Evolutionary conservation across 92 coral and sea anemone species (phyloP).

Genomic region (Porites divaricata): DNA sequence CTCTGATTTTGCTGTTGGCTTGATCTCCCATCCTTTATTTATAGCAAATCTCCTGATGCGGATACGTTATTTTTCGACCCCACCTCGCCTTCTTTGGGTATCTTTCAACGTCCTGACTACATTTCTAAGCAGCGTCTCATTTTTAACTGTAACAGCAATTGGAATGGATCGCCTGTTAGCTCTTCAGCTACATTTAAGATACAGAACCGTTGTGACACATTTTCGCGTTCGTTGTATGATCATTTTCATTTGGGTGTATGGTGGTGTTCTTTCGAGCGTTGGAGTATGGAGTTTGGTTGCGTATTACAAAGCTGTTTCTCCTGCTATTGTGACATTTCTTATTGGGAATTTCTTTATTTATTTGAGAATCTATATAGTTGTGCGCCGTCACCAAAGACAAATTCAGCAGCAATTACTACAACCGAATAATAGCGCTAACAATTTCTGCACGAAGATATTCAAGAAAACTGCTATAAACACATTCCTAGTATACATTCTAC

Average conservation of each 20-base stretch:
- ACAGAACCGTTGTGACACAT: neutral
- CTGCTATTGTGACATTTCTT: neutral
- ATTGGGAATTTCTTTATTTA: neutral
- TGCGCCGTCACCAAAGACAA: conserved; percentile 6
- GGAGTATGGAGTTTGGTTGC: neutral
- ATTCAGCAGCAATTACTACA: neutral
- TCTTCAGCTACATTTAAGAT: conserved; percentile 2
- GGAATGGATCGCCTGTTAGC: conserved; percentile 5
- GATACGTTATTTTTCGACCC: neutral
- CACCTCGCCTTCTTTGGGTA: neutral
- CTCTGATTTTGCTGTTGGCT: conserved; percentile 7
- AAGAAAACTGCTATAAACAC: conserved; percentile 12
- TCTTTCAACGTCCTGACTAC: neutral
- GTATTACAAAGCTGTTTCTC: neutral
- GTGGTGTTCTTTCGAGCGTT: neutral
- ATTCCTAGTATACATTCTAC: conserved; percentile 1
- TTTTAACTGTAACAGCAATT: neutral
- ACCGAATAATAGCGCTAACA: neutral
- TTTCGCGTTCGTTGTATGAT: neutral
- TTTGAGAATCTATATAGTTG: neutral
- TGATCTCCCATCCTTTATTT: neutral
- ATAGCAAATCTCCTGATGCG: neutral
- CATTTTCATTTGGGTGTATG: neutral
- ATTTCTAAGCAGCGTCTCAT: neutral
- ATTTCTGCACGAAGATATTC: neutral